These are phyloP conservation scores for Cyclina sinensis DNA, from an alignment of 1,140 invertebrate species.

Conservation along the genomic window DNA sequence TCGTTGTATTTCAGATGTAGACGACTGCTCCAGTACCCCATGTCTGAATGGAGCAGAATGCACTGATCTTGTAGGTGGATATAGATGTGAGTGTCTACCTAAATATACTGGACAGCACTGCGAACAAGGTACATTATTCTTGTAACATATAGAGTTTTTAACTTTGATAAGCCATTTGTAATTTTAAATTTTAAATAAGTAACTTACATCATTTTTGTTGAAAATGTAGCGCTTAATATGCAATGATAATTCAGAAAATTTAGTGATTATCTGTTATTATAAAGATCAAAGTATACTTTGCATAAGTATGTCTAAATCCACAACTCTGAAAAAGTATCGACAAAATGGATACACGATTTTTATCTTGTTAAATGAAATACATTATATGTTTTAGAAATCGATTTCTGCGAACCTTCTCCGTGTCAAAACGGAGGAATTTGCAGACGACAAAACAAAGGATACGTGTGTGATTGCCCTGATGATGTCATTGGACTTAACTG, in stretches of 20 bases:
- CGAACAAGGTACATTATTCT: conserved; percentile 14
- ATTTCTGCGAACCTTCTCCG: conserved; percentile 37
- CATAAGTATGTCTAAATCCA: no score
- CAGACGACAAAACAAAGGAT: neutral
- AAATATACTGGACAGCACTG: conserved; percentile 37
- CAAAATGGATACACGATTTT: no score
- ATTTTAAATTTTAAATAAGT: no score
- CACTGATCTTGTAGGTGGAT: conserved; percentile 42
- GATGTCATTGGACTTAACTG: conserved; percentile 56
- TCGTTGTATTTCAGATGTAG: conserved; percentile 43
- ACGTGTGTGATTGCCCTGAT: conserved; percentile 48
- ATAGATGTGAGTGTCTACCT: conserved; percentile 16
- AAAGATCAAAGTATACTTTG: no score
- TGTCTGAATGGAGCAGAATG: conserved; percentile 32
- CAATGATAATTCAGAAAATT: no score
- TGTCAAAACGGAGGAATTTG: conserved; percentile 47
- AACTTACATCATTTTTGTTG: no score
- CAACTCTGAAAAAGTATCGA: no score
- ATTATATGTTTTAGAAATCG: conserved; percentile 41
- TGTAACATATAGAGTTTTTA: no score
- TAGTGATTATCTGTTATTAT: no score
- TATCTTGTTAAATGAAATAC: no score
- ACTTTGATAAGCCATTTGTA: no score
- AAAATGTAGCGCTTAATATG: no score
- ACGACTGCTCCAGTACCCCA: conserved; percentile 29